phyloP scores from a whole-genome alignment of 1,140 invertebrate genomes.

The Formica exsecta region DNA sequence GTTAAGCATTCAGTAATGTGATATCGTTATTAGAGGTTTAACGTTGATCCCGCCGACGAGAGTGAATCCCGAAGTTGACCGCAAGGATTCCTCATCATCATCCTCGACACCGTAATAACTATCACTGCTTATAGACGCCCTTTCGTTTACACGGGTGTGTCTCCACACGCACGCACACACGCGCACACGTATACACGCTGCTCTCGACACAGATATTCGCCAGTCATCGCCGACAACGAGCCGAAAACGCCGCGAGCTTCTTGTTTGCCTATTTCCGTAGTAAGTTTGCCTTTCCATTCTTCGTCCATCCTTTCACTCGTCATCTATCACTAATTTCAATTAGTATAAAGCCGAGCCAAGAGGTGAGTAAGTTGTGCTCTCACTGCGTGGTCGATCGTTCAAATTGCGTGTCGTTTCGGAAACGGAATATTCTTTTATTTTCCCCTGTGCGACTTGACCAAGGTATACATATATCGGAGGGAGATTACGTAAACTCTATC shows the following conservation, averaged over 20 bases:
- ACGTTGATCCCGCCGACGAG: conserved; percentile 57
- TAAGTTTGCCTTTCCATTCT: conserved; percentile 61
- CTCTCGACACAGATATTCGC: no score
- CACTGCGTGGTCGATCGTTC: background rate
- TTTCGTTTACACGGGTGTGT: conserved; percentile 40
- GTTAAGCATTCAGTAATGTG: conserved; percentile 50
- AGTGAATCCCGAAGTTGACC: conserved; percentile 66
- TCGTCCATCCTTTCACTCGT: conserved; percentile 55
- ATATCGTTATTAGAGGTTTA: conserved; percentile 65
- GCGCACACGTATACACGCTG: background rate
- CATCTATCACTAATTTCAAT: conserved; percentile 63
- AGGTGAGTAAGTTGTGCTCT: conserved; percentile 40
- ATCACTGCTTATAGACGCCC: conserved; percentile 46
- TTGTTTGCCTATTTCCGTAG: conserved; percentile 59
- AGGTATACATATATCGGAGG: conserved; percentile 8
- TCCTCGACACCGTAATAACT: conserved; percentile 54
- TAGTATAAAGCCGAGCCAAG: conserved; percentile 38
- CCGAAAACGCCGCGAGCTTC: conserved; percentile 55
- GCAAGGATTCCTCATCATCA: conserved; percentile 57
- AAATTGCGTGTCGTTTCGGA: background rate
- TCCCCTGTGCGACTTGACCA: background rate
- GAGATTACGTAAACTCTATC: conserved; percentile 39
- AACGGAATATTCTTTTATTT: conserved; percentile 12
- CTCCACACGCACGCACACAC: background rate
- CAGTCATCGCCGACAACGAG: conserved; percentile 61